Conservation (phyloP, 1,140 invertebrate species). For the Babylonia areolata region DNA sequence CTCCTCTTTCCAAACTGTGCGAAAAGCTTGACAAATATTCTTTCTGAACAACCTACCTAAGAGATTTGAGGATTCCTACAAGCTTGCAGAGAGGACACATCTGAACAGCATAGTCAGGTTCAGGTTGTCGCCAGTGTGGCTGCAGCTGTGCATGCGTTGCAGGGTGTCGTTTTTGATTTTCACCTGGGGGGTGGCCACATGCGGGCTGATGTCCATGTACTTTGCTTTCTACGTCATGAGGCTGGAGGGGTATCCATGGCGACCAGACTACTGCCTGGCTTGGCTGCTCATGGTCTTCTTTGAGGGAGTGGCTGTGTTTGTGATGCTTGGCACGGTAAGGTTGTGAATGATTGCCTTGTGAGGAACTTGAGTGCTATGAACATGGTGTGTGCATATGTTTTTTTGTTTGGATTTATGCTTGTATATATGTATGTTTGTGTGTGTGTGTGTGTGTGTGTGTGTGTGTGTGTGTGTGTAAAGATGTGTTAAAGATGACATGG, state of each 20-base stretch:
- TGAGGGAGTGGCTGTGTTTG: slow-evolving; percentile 50
- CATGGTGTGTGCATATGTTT: no score
- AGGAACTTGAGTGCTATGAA: no score
- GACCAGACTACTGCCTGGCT: slow-evolving; percentile 58
- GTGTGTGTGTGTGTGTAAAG: no score
- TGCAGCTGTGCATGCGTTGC: slow-evolving; percentile 46
- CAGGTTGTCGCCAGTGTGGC: neutral
- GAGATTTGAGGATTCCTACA: neutral
- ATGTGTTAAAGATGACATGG: no score
- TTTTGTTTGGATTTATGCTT: no score
- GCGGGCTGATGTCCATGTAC: slow-evolving; percentile 50
- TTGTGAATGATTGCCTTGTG: no score
- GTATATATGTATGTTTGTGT: no score
- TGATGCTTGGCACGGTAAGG: slow-evolving; percentile 56
- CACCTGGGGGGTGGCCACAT: slow-evolving; percentile 49
- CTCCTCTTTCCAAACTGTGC: no score
- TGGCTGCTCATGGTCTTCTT: slow-evolving; percentile 56
- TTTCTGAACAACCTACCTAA: no score
- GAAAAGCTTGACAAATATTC: no score
- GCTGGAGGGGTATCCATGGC: slow-evolving; percentile 51
- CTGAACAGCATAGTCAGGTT: neutral
- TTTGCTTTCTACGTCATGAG: slow-evolving; percentile 47
- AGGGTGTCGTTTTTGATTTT: slow-evolving; percentile 64
- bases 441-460: no score
- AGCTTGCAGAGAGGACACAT: neutral